A percentile compares a stretch with the other conserved stretches of the same genome.
phyloP scores from a whole-genome alignment of 2,797 vertebrate genomes.

The Epinephelus coioides region DNA sequence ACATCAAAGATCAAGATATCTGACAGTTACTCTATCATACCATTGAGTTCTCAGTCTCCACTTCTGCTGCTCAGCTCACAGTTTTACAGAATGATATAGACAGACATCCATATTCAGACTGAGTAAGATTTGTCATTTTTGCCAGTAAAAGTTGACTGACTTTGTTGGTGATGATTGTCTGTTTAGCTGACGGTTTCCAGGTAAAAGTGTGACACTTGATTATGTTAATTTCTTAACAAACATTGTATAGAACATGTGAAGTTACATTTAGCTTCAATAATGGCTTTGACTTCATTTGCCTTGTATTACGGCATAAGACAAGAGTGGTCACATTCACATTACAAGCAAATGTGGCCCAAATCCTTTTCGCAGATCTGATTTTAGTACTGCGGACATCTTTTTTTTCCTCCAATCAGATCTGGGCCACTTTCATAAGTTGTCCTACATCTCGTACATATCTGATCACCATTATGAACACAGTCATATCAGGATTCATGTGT shows the following conservation, averaged over 20 bases:
- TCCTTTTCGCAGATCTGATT: no score
- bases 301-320: not conserved
- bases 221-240: not conserved
- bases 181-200: not conserved
- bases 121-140: not conserved
- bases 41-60: no score
- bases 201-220: not conserved
- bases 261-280: not conserved
- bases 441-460: no score
- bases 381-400: no score
- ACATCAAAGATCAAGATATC: slow-evolving; percentile 9
- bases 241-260: not conserved
- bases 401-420: no score
- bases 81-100: not conserved
- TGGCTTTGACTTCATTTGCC: not conserved
- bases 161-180: not conserved
- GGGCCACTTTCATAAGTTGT: no score
- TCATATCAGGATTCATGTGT: no score
- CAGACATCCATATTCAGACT: not conserved
- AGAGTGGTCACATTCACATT: not conserved
- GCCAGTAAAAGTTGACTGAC: not conserved
- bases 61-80: no score
- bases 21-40: not conserved
- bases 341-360: no score
- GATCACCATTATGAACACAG: no score